Evolutionary conservation across 2,113 vertebrate species (phyloP).

Genomic region (Perca fluviatilis): DNA sequence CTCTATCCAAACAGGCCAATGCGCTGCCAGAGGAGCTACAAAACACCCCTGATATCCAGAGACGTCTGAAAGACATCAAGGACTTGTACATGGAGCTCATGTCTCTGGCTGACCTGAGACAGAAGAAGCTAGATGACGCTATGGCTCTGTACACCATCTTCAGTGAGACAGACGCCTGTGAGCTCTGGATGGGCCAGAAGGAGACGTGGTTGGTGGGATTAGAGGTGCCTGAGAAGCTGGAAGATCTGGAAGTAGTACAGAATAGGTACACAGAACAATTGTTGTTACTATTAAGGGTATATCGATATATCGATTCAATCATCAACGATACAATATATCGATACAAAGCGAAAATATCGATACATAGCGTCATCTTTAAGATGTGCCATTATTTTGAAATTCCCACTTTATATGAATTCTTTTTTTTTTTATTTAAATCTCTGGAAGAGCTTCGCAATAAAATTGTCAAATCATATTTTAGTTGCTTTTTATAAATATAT

Average conservation of each 20-base stretch:
- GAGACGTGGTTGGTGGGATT: constrained; percentile 93
- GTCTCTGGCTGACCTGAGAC: constrained; percentile 87
- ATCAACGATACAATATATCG: too few relatives aligned
- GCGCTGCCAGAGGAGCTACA: constrained; percentile 89
- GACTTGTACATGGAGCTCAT: constrained; percentile 89
- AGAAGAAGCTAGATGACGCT: constrained; percentile 90
- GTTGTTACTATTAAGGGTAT: neutral
- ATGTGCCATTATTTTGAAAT: too few relatives aligned
- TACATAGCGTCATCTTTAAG: too few relatives aligned
- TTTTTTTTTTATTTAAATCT: too few relatives aligned
- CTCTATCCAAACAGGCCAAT: constrained; percentile 87
- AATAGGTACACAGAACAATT: constrained; percentile 86
- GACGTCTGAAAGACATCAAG: constrained; percentile 85
- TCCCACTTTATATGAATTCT: too few relatives aligned
- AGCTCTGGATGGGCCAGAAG: constrained; percentile 97
- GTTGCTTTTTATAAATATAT: too few relatives aligned
- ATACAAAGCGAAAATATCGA: too few relatives aligned
- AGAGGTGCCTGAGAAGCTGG: constrained; percentile 92
- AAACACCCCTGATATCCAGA: constrained; percentile 90
- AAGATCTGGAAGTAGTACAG: constrained; percentile 95
- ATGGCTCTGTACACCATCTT: constrained; percentile 94
- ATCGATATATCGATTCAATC: too few relatives aligned
- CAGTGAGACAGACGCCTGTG: constrained; percentile 94
- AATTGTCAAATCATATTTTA: too few relatives aligned
- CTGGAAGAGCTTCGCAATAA: too few relatives aligned